Percentiles rank a stretch among this genome's conserved stretches.
phyloP scores from a whole-genome alignment of 2,888 invertebrate genomes.

The Scelioninae gen. 2 region DNA sequence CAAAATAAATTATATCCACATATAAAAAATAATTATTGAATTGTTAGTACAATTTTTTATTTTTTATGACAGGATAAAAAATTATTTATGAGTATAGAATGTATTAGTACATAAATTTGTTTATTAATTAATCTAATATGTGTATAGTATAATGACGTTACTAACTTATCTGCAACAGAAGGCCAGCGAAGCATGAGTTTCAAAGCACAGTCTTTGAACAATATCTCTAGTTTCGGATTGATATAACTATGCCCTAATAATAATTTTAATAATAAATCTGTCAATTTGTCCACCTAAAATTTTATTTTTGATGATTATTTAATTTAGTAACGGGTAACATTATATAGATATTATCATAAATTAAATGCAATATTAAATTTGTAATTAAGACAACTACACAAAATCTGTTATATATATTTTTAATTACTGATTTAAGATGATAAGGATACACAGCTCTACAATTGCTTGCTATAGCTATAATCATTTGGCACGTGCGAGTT shows the following conservation, averaged over 20 bases:
- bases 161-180: constrained; percentile 70
- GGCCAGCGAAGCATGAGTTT: constrained; percentile 74
- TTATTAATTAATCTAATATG: neutral
- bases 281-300: constrained; percentile 72
- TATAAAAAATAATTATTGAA: no score
- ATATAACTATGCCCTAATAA: constrained; percentile 72
- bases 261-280: constrained; percentile 71
- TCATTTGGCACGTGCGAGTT: constrained; percentile 73
- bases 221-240: constrained; percentile 70
- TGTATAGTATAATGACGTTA: constrained; percentile 3
- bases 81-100: no score
- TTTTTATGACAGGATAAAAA: no score
- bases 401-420: no score
- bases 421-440: constrained; percentile 71
- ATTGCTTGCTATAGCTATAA: constrained; percentile 73
- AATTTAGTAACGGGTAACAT: no score
- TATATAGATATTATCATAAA: no score
- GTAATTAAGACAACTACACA: no score
- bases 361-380: no score
- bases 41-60: no score
- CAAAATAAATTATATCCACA: no score
- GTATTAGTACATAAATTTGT: no score
- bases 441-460: constrained; percentile 72
- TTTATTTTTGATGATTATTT: constrained; percentile 2
- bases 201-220: constrained; percentile 72